Base-by-base conservation (phyloP, 37 sponge, comb jelly and placozoan genomes). In the Oscarella lobularis region DNA sequence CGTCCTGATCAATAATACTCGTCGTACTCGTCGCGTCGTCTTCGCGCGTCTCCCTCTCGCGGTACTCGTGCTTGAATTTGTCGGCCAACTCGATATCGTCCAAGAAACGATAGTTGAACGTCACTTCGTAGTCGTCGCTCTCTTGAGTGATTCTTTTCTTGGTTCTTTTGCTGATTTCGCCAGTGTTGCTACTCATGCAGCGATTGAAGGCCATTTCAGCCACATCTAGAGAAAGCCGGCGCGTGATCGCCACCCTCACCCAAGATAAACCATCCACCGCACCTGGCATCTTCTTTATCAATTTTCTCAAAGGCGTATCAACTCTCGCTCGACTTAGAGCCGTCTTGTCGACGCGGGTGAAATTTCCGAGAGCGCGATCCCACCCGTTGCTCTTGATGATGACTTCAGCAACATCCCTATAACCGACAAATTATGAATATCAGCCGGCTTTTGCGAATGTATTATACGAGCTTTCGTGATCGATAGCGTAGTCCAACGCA, bases 261-360 rank as follows among this genome's bases (percentile, higher is more conserved):
- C 86, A 40, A 48, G 14, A 27, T 48, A 48, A 48, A 48, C 60
- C 60, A 27, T 20, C 20, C 60, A 48, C 60, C 9, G 60, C 14
- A 89, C 90, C 84, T 73, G 94, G 94, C 89, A 93, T 89, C 65
- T 79, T 86, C 68, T 65, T 37, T 14, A 93, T 92, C 77, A 92
- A 77, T 67, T 84, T 87, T 35, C 89, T 81, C 41, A 88, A 75
- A 9, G 93, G 93, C 38, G 93, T 88, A 35, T 68, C 31, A 5
- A 4, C 29, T 4, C 6, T 29, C 4, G 5, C 4, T 73, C 74
- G 85, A 2, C 39, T 33, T 1, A 67, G 74, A 36, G 6, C 14
- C 71, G n/a, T 31, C 71, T n/a, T 5, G 4, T 5, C 29, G 29
- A 14, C 6, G 20, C 60, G 60, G 0, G 84, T 77, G 4, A 66